phyloP scores from a whole-genome alignment of 2,797 vertebrate species.

The Vireo griseus region DNA sequence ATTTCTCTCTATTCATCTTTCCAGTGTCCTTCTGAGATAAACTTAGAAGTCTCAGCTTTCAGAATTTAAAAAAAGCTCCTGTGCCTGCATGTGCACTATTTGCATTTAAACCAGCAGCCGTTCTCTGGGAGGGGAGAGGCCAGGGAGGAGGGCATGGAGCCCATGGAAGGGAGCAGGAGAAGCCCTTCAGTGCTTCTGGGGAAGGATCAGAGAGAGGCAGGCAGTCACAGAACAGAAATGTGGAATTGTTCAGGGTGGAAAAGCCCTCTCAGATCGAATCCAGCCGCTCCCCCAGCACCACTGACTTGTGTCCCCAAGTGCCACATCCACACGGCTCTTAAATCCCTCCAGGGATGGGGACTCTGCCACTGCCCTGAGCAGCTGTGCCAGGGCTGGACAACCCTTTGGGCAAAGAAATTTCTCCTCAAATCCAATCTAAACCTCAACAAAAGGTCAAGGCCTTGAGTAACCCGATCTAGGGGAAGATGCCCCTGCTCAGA shows the following conservation, averaged over 20 bases:
- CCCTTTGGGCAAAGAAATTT: neutral
- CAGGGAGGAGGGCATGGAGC: neutral
- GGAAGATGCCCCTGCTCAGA: neutral
- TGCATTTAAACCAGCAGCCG: constrained; percentile 30
- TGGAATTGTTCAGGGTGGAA: neutral
- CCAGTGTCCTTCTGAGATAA: constrained; percentile 68
- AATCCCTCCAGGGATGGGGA: neutral
- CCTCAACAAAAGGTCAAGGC: neutral
- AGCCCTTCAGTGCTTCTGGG: accelerated
- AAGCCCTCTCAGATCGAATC: neutral
- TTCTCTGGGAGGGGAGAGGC: neutral
- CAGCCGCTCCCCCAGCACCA: neutral
- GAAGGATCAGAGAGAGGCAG: neutral
- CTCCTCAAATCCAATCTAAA: neutral
- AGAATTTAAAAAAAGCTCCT: constrained; percentile 59
- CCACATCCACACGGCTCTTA: neutral
- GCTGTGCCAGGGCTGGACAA: neutral
- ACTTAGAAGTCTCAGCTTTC: constrained; percentile 64
- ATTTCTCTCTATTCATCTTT: constrained; percentile 68
- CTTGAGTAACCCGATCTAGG: accelerated
- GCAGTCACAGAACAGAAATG: neutral
- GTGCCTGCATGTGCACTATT: constrained; percentile 28
- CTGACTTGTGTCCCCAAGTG: neutral
- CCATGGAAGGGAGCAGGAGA: neutral
- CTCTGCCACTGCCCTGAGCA: neutral